Conservation (phyloP, 1,140 invertebrate species). For the Paraescarpia echinospica region DNA sequence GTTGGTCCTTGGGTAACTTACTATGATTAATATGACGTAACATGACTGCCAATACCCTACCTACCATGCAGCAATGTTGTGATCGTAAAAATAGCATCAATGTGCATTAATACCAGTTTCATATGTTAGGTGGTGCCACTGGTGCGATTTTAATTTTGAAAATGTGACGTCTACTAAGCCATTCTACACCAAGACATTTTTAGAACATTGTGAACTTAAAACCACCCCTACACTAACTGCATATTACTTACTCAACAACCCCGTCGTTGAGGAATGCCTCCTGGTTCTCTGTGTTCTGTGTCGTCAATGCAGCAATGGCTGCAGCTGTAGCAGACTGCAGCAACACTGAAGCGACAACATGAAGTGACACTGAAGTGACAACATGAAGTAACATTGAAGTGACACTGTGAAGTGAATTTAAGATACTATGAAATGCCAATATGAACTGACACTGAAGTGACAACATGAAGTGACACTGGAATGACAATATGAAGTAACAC, state of each 20-base stretch:
- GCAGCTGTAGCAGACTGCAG: constrained; percentile 53
- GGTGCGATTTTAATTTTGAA: no score
- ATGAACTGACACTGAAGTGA: not conserved
- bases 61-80: no score
- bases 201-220: no score
- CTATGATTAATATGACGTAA: no score
- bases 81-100: no score
- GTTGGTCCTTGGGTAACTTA: no score
- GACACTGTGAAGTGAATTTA: not conserved
- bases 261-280: constrained; percentile 44
- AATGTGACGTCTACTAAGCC: no score
- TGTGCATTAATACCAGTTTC: no score
- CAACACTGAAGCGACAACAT: constrained; percentile 38
- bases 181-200: no score
- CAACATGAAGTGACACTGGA: not conserved
- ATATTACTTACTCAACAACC: constrained; percentile 46
- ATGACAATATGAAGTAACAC: not conserved
- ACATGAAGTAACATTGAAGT: not conserved
- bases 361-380: not conserved
- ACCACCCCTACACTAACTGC: no score
- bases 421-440: not conserved
- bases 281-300: constrained; percentile 49
- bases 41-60: no score
- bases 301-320: constrained; percentile 47
- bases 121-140: no score